A percentile compares a stretch with the other conserved stretches of the same genome.
phyloP scores from a whole-genome alignment of 1,140 invertebrate genomes.

The Trichonephila clavata region DNA sequence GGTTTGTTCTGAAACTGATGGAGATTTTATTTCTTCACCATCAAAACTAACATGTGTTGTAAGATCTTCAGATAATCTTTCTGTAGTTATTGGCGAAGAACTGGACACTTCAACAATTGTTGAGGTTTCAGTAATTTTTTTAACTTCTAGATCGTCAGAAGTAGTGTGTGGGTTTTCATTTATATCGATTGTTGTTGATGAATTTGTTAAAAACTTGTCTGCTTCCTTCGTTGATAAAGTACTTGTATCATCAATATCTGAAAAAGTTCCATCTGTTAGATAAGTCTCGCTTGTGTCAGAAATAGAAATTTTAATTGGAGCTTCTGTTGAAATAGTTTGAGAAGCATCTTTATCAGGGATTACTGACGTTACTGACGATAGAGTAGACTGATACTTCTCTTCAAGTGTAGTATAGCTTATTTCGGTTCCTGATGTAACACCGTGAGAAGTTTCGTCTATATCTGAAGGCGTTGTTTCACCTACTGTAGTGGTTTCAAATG shows the following conservation, averaged over 20 bases:
- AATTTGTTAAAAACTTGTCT: neutral
- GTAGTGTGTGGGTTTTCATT: neutral
- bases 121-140: neutral
- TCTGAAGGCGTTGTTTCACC: neutral
- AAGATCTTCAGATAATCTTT: neutral
- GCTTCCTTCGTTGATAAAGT: neutral
- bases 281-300: neutral
- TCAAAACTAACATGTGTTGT: neutral
- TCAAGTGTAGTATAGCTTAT: neutral
- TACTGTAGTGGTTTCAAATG: neutral
- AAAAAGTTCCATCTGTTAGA: neutral
- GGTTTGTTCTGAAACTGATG: neutral
- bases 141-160: neutral
- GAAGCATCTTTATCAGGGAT: neutral
- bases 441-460: neutral
- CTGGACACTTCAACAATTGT: neutral
- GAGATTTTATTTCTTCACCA: neutral
- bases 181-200: neutral
- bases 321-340: neutral
- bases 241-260: neutral
- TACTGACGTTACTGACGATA: neutral
- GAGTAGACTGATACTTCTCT: neutral
- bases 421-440: neutral
- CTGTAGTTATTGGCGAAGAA: neutral
- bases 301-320: neutral